Base-by-base conservation (phyloP, 2,113 vertebrate species). In the Sander vitreus region DNA sequence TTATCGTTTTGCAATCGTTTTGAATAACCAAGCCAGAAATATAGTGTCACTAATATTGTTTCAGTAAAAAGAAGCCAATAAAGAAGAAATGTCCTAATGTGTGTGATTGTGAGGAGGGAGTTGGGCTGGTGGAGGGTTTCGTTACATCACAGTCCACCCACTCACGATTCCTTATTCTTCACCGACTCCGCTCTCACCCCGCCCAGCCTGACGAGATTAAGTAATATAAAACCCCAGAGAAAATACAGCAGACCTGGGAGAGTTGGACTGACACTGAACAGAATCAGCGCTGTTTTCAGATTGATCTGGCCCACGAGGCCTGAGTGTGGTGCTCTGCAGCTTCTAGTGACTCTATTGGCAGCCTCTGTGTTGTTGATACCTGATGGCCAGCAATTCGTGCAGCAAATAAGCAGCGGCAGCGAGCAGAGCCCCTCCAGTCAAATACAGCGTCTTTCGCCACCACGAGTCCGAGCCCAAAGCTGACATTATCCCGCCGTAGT, bases 391-490 rank as follows among this genome's bases (percentile, higher is more conserved):
- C 91, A 99, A 94, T 93, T 99, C 97, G 85, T 99, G 97, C 55
- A 99, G 95, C 93, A 99, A 93, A 95, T 99, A 99, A 19, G 97
- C 98, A 83, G 98, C 97, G 43, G 98, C 97, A 54, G 98, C 97
- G 80, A 99, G 97, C 96, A 99, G 94, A 88, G 98, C 98, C 55
- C 98, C 98, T 86, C 98, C 97, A 13, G 98, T 98, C 94, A 99
- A 88, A 95, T 98, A 99, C 69, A 99, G 95, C 85, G 97, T 98
- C 91, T 98, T 99, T 95, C 98, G 96, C 97, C 97, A 99, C 97
- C 97, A 99, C 81, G 97, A 97, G 90, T 99, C 97, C 43, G 97
- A 95, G 86, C 97, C 97, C 96, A 99, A 88, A 85, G 97, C 97
- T 70, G 97, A 96, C 97, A 98, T 98, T 91, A 97, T 96, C 94